Evolutionary conservation across 2,113 vertebrate genomes (phyloP), one percentile per base, ranked within the genome.

Genomic region (Heterotilapia buettikoferi): DNA sequence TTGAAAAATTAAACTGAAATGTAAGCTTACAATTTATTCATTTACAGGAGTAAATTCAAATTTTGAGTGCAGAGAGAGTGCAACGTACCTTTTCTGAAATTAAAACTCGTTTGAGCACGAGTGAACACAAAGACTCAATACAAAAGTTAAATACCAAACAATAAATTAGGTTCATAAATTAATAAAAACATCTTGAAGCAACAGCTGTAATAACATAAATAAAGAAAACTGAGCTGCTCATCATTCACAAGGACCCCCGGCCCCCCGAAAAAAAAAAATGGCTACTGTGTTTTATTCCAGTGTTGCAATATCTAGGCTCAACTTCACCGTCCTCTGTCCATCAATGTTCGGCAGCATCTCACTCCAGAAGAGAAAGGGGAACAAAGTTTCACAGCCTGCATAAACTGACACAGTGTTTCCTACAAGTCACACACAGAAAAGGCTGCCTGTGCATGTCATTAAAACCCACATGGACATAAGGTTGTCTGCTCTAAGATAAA

Each of bases 111-210:
- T 85, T 82, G 50, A 93, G 84, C 83, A 86, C 71, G 52, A 88
- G 40, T 66, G 73, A 88, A 92, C 90, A 92, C 84, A 92, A 87
- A 90, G 76, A 88, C 84, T 89, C 84, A 87, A 90, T 92, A 95
- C 92, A 93, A 90, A 92, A 91, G 83, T 96, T 96, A 96, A 96
- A 96, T 96, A 96, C 83, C 36, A 85, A 92, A 96, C 88, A 97
- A 97, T 97, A 97, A 96, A 96, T 97, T 95, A 96, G 63, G 78
- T 91, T 94, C 61, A 94, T 95, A 95, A 95, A 93, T 94, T 94
- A 94, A 95, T 92, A 76, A 80, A 84, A 79, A 92, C 86, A 96
- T 89, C 86, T 73, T 76, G 86, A 95, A 95, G 94, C 92, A 92
- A 93, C 89, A 92, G 89, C 86, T 90, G 66, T 85, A 95, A 94